phyloP scores from a whole-genome alignment of 1,140 invertebrate species.

The Euschistus heros region DNA sequence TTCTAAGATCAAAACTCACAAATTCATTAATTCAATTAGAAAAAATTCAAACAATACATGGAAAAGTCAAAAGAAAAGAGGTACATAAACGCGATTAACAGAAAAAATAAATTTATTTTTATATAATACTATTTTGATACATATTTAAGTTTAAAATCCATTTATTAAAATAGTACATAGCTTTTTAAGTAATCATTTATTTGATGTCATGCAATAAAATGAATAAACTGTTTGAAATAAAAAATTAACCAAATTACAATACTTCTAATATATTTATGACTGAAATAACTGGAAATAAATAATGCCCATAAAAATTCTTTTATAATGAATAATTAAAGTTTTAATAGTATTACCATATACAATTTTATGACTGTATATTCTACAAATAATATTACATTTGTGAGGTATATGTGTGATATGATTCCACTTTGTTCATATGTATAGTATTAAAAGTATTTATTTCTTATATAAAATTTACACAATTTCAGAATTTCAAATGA shows the following conservation, averaged over 20 bases:
- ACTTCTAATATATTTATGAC: conserved; percentile 1
- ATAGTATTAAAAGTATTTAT: conserved; percentile 20
- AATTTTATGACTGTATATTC: conserved; percentile 12
- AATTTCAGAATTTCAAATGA: conserved; percentile 17
- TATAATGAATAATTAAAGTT: conserved; percentile 1
- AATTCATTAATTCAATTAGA: neutral
- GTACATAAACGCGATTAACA: neutral
- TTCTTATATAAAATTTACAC: conserved; percentile 22
- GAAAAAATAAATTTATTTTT: conserved; percentile 10
- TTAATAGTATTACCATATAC: neutral
- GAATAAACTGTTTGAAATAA: conserved; percentile 6
- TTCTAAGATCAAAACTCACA: too few species aligned
- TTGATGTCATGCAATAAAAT: neutral
- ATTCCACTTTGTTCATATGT: conserved; percentile 24
- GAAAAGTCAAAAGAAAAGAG: conserved; percentile 3
- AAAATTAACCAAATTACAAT: conserved; percentile 8
- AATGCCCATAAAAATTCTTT: conserved; percentile 14
- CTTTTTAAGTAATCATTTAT: too few species aligned
- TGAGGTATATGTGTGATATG: conserved; percentile 28
- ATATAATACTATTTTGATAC: conserved; percentile 3
- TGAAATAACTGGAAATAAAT: conserved; percentile 12
- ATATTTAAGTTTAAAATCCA: too few species aligned
- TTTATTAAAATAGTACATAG: too few species aligned
- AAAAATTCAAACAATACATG: neutral
- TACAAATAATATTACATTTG: conserved; percentile 21